A percentile compares a stretch with the other conserved stretches of the same genome.
Conservation (phyloP, 2,888 invertebrate species). For the Cataglyphis rosenhaueri region DNA sequence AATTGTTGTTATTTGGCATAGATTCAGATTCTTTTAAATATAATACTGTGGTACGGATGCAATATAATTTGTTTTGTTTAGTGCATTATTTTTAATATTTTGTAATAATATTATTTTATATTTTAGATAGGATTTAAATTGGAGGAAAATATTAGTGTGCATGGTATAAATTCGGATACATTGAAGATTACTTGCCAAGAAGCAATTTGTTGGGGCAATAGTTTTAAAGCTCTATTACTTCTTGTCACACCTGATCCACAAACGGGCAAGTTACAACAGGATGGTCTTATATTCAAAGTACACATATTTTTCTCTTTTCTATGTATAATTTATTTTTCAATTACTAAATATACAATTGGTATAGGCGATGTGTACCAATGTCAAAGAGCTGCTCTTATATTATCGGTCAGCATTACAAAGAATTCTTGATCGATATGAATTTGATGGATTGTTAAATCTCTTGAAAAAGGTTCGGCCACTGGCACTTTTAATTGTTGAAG, state of each 20-base stretch:
- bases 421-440: slow-evolving; percentile 69
- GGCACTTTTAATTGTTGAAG: slow-evolving; percentile 77
- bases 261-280: slow-evolving; percentile 75
- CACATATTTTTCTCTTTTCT: neutral
- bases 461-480: slow-evolving; percentile 77
- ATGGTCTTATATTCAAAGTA: slow-evolving; percentile 82
- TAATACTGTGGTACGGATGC: slow-evolving; percentile 66
- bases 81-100: neutral
- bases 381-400: slow-evolving; percentile 81
- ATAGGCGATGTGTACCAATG: slow-evolving; percentile 81
- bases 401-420: slow-evolving; percentile 80
- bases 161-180: slow-evolving; percentile 74
- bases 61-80: neutral
- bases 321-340: slow-evolving; percentile 16
- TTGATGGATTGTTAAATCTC: slow-evolving; percentile 73
- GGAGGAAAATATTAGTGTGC: slow-evolving; percentile 74
- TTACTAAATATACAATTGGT: slow-evolving; percentile 34
- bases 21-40: slow-evolving; percentile 81
- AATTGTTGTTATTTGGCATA: slow-evolving; percentile 81
- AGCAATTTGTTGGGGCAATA: slow-evolving; percentile 81
- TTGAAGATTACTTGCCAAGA: slow-evolving; percentile 75
- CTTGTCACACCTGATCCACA: slow-evolving; percentile 74
- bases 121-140: slow-evolving; percentile 78
- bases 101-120: neutral
- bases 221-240: slow-evolving; percentile 77